Evolutionary conservation across 2,113 vertebrate genomes (phyloP).

Genomic region (Anolis carolinensis): DNA sequence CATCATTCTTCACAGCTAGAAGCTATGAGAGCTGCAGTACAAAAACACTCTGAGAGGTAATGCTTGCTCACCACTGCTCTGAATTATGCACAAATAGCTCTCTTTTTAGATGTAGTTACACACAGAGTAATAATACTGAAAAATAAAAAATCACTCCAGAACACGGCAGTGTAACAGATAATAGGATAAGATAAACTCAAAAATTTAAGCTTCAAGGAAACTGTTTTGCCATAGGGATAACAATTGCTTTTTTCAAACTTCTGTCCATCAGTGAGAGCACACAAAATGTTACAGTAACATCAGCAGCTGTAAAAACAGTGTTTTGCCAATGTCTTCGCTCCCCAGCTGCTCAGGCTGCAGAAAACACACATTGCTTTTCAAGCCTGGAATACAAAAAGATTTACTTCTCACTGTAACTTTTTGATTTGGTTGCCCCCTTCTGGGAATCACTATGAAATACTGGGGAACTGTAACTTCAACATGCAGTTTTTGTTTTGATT

Average conservation of each 20-base stretch:
- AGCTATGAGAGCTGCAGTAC: not conserved
- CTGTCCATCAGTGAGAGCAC: constrained; percentile 63
- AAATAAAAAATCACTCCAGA: constrained; percentile 29
- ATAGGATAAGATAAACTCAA: constrained; percentile 16
- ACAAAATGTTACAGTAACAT: constrained; percentile 60
- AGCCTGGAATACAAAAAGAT: constrained; percentile 8
- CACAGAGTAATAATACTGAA: not conserved
- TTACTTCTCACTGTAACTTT: not conserved
- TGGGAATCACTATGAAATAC: constrained; percentile 23
- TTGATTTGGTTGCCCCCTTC: constrained; percentile 73
- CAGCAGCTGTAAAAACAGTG: constrained; percentile 74
- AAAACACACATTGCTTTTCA: constrained; percentile 41
- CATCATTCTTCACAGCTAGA: not conserved
- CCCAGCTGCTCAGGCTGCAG: constrained; percentile 56
- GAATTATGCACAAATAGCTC: not conserved
- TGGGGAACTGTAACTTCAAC: not conserved
- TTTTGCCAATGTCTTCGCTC: constrained; percentile 52
- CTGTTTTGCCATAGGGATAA: constrained; percentile 48
- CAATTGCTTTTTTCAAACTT: constrained; percentile 54
- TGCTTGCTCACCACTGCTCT: too few species aligned
- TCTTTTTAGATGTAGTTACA: not conserved
- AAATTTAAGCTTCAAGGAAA: constrained; percentile 23
- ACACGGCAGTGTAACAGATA: constrained; percentile 7
- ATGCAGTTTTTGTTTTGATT: not conserved
- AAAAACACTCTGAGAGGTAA: not conserved